Evolutionary conservation across 1,140 invertebrate species (phyloP), one percentile per base, ranked within the genome.

Genomic region (Temnothorax curvispinosus): DNA sequence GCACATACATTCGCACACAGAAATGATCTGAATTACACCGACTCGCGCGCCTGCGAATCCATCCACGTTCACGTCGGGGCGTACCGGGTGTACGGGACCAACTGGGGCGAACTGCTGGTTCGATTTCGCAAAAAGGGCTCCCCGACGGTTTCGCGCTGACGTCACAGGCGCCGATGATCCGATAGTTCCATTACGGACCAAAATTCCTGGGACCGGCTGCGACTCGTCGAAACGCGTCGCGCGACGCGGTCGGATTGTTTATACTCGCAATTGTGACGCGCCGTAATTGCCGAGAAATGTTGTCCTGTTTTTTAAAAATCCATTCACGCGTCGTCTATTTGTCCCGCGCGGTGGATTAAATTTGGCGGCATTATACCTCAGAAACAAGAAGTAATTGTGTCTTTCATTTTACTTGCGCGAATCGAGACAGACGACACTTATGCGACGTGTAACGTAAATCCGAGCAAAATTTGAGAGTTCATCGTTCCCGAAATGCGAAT

Each of bases 1-100:
- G 11, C 75, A 85, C 88, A 87, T 88, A 89, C 82, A 64, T 87
- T 81, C 89, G 80, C 88, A 54, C 52, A 54, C 52, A 87, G 94
- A 93, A 92, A 94, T 94, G 91, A 94, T 94, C 92, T 92, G 92
- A 94, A 94, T 94, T 94, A 94, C 93, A 90, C 88, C 75, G 87
- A 89, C 80, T 91, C 88, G 82, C 87, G 87, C 91, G 91, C 91
- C 91, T 93, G 92, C 91, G 91, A 93, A 94, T 94, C 91, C 91
- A 92, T 91, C 92, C 91, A 92, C 88, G 87, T 85, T 60, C 77
- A 91, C 65, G 65, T 69, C 86, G 85, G 77, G 88, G 84, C 72
- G 87, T 91, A 91, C 88, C 85, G 92, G 89, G 90, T 93, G 93
- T 90, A 87, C 85, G 67, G 87, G 87, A 90, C 89, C 91, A 88